Evolutionary conservation across 2,888 invertebrate genomes (phyloP), one percentile per base, ranked within the genome.

Genomic region (Dryobota labecula): DNA sequence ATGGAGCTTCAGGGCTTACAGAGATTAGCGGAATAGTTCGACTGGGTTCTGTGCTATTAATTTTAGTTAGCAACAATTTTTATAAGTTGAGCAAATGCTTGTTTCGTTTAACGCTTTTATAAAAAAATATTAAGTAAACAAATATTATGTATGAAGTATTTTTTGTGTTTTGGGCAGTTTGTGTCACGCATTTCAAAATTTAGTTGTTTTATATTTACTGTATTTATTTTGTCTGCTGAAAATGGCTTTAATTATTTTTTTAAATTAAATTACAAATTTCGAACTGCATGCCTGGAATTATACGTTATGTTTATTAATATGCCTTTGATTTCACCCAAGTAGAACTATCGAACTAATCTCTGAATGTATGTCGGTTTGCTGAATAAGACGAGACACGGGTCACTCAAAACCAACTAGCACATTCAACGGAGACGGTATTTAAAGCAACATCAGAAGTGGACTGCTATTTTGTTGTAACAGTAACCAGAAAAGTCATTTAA

Each of bases 281-380:
- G 13, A 54, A 49, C 24, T 77, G 68, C 68, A 47, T 82, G 58
- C 38, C 36, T 73, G 47, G 24, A 82, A 80, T 77, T 80, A 82
- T 72, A 77, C 38, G 62, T 68, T 60, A 62, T 77, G 11, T 72
- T 56, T 63, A 62, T 72, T 66, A 62, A 38, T 51, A 60, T 73
- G 83, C 53, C 38, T 78, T 77, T 77, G 18, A 60, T 64, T 80
- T 80, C 33, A 47, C 33, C 75, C 57, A 11, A 70, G 66, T 71
- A 57, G 77, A 78, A 83, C 76, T 83, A 75, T 74, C 57, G 13
- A 64, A 75, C 83, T 83, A 81, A 85, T 84, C 78, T 84, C 84
- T 76, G 71, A 68, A 61, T 56, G 24, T 65, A 24, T 63, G 45
- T 43, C 65, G 36, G 54, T 63, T 63, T 54, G 20, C 65, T 49